Percentiles rank a stretch among this genome's conserved stretches.
Evolutionary conservation across 2,797 vertebrate species (phyloP).

Genomic region (Brotula barbata): DNA sequence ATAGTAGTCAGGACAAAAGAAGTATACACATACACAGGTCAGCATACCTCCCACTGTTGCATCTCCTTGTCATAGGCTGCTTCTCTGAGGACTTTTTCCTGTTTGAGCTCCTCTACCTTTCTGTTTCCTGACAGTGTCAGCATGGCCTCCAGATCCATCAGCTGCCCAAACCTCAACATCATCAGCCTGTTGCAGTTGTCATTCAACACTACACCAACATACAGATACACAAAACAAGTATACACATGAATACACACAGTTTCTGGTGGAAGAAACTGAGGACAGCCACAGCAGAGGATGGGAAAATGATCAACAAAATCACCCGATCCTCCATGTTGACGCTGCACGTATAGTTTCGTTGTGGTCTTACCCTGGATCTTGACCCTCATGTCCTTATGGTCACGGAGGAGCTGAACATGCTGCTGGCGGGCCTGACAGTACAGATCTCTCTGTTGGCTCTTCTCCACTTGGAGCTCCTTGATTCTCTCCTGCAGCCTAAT

Average conservation of each 20-base stretch:
- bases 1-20: too few species aligned
- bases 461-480: constrained; percentile 80
- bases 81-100: constrained; percentile 79
- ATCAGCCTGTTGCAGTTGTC: constrained; percentile 80
- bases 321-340: too few species aligned
- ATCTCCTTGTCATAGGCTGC: constrained; percentile 72
- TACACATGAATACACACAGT: not conserved
- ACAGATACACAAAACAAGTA: constrained; percentile 27
- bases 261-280: too few species aligned
- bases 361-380: constrained; percentile 76
- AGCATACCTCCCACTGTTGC: constrained; percentile 77
- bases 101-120: constrained; percentile 84
- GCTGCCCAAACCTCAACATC: constrained; percentile 86
- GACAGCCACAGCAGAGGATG: too few species aligned
- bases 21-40: too few species aligned
- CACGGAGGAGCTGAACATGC: constrained; percentile 77
- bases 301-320: too few species aligned
- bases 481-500: constrained; percentile 80
- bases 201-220: constrained; percentile 75
- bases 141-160: constrained; percentile 87
- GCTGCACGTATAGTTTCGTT: too few species aligned
- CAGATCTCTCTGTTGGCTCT: constrained; percentile 77
- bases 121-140: constrained; percentile 83
- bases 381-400: constrained; percentile 80
- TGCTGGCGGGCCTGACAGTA: constrained; percentile 78